Evolutionary conservation across 2,888 invertebrate genomes (phyloP).

Genomic region (Athetis lepigone): DNA sequence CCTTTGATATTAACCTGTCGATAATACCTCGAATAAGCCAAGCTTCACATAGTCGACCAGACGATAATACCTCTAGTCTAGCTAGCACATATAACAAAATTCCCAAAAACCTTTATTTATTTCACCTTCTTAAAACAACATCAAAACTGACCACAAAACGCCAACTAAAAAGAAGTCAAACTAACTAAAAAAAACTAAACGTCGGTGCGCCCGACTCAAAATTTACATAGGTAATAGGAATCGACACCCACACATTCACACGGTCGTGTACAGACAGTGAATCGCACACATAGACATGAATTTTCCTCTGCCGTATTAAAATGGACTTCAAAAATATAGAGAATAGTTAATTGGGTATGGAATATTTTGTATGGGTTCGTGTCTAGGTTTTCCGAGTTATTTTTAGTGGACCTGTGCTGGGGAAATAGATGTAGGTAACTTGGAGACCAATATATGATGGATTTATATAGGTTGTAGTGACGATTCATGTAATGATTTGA

Average conservation of each 20-base stretch:
- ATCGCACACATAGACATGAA: constrained; percentile 17
- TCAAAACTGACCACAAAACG: constrained; percentile 26
- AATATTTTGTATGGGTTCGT: constrained; percentile 36
- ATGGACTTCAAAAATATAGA: constrained; percentile 55
- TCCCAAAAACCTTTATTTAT: constrained; percentile 1
- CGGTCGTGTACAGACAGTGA: constrained; percentile 18
- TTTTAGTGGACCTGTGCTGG: not conserved
- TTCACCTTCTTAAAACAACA: constrained; percentile 37
- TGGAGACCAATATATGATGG: not conserved
- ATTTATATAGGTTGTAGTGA: not conserved
- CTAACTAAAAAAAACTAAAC: constrained; percentile 58
- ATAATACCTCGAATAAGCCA: no score
- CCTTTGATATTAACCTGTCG: no score
- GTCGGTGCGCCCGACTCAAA: constrained; percentile 47
- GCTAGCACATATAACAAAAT: not conserved
- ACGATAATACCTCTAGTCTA: no score
- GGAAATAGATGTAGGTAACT: not conserved
- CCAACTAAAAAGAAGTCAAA: constrained; percentile 37
- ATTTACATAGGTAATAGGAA: constrained; percentile 70
- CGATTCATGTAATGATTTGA: no score
- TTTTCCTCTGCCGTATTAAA: constrained; percentile 47
- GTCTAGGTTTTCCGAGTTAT: constrained; percentile 11
- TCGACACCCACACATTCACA: constrained; percentile 52
- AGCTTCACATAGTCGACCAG: no score
- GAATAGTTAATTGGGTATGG: constrained; percentile 48